A percentile compares a stretch with the other conserved stretches of the same genome.
Conservation (phyloP, 2,113 vertebrate species). For the Dipodomys ordii region DNA sequence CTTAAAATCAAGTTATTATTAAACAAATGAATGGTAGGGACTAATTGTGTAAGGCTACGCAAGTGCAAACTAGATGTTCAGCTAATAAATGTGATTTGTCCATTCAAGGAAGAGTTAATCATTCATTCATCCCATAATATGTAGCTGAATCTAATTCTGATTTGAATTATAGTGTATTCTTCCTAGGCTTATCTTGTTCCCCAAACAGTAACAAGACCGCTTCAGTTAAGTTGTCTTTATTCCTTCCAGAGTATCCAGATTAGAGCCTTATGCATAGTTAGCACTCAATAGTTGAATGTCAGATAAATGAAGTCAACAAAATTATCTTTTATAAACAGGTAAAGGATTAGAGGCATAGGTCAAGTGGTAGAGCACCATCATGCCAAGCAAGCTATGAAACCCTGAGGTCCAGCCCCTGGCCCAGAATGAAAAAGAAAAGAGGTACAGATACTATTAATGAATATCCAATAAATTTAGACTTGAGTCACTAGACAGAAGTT, state of each 20-base stretch:
- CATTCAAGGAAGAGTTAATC: not conserved
- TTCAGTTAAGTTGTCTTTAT: slow-evolving; percentile 3
- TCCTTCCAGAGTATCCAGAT: slow-evolving; percentile 39
- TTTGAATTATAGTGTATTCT: slow-evolving; percentile 46
- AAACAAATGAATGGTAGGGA: not conserved
- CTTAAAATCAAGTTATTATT: not conserved
- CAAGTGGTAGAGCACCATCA: too few relatives aligned
- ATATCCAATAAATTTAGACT: not conserved
- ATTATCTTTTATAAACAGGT: not conserved
- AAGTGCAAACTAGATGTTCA: not conserved
- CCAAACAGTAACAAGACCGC: not conserved
- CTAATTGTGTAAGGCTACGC: not conserved
- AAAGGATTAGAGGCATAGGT: too few relatives aligned
- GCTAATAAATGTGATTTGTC: not conserved
- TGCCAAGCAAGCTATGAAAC: too few relatives aligned
- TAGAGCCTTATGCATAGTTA: not conserved
- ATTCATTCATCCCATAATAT: not conserved
- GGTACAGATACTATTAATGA: not conserved
- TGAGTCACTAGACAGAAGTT: not conserved
- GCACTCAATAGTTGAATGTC: not conserved
- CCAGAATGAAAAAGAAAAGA: not conserved
- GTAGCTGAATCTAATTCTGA: slow-evolving; percentile 31
- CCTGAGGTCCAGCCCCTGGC: not conserved
- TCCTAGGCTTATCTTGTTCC: not conserved
- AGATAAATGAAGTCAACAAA: slow-evolving; percentile 12